Base-by-base conservation (phyloP, 2,797 vertebrate species). In the Champsocephalus esox region DNA sequence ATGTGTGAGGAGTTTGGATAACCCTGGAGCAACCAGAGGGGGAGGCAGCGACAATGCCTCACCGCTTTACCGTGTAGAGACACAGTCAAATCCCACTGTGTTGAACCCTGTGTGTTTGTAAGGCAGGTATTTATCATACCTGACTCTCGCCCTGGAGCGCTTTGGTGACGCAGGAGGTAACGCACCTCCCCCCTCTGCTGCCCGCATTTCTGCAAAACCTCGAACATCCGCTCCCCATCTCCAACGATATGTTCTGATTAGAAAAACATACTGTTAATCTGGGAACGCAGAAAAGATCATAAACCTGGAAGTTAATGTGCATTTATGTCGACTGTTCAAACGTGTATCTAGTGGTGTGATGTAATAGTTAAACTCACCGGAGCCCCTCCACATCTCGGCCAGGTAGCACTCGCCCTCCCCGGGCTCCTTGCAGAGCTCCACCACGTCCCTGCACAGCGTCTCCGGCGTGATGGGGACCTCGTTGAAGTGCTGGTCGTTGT, bases 391-490 rank as follows among this genome's bases (percentile, higher is more conserved):
- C 66, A 93, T 92, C 88, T 98, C 97, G 0, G 96, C 95, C 88
- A 99, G 88, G 80, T 98, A 96, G 79, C 97, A 98, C 44, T 96
- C 95, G 0, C 19, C 91, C 92, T 98, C 97, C 0, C 97, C 96
- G 0, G 97, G 96, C 79, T 98, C 97, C 82, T 96, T 97, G 88
- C 98, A 99, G 61, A 98, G 93, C 80, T 97, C 97, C 83, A 99
- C 92, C 70, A 99, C 96, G 3, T 99, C 98, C 32, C 95, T 89
- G 93, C 97, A 97, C 52, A 95, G 87, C 0, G 97, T 99, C 75
- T 98, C 97, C 0, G 97, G 96, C 2, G 95, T 98, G 63, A 99
- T 88, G 0, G 98, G 98, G 43, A 98, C 97, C 91, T 99, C 97
- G 0, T 93, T 97, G 88, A 97, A 95, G 88, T 97, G 96, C 82